A percentile compares a stretch with the other conserved stretches of the same genome.
phyloP scores from a whole-genome alignment of 2,113 vertebrate species.

The Epinephelus fuscoguttatus region DNA sequence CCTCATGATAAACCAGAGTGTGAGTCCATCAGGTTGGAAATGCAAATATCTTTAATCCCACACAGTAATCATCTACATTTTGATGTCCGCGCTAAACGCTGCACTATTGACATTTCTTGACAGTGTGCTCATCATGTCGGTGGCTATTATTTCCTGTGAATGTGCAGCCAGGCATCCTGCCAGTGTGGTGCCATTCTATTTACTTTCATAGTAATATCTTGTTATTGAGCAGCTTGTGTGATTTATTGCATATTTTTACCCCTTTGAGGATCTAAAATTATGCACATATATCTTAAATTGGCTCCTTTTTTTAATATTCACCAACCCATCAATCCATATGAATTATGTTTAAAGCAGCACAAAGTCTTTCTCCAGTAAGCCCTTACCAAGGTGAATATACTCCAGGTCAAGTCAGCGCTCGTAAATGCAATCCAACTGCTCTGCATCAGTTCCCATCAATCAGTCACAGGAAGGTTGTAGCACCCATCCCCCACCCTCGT shows the following conservation, averaged over 20 bases:
- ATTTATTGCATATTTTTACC: conserved; percentile 8
- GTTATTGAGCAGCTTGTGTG: background rate
- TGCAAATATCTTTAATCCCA: conserved; percentile 37
- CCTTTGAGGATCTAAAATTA: conserved; percentile 19
- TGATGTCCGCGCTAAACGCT: background rate
- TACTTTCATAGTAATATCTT: conserved; percentile 30
- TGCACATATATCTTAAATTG: background rate
- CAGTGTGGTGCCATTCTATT: conserved; percentile 9
- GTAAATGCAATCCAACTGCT: conserved; percentile 13
- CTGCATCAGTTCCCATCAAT: conserved; percentile 8
- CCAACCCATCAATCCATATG: background rate
- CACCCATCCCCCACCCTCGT: background rate
- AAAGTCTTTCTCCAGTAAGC: background rate
- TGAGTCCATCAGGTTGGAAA: conserved; percentile 23
- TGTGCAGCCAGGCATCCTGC: conserved; percentile 18
- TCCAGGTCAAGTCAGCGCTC: background rate
- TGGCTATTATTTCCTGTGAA: conserved; percentile 30
- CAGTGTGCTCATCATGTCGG: conserved; percentile 16
- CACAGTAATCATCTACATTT: conserved; percentile 53
- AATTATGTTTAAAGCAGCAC: background rate
- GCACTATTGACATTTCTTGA: conserved; percentile 36
- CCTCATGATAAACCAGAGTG: conserved; percentile 2
- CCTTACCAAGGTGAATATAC: background rate
- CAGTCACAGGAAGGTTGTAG: conserved; percentile 1
- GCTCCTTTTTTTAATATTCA: background rate